A percentile compares a stretch with the other conserved stretches of the same genome.
Evolutionary conservation across 2,888 invertebrate genomes (phyloP).

Genomic region (Drosophila infuscata): DNA sequence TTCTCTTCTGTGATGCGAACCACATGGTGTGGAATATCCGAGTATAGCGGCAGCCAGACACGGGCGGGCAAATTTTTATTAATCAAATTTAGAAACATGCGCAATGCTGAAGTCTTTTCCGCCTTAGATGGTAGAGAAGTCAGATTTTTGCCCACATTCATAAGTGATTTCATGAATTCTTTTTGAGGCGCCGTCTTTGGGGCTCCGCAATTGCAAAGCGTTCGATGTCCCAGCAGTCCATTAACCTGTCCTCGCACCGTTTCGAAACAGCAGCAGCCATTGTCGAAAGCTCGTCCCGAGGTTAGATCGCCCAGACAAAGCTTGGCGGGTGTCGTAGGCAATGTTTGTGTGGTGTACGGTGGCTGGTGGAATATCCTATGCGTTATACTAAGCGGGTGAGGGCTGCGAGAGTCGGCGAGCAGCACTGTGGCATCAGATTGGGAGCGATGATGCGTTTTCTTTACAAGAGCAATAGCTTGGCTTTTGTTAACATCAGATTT

Average conservation of each 20-base stretch:
- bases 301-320: constrained; percentile 95
- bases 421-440: constrained; percentile 91
- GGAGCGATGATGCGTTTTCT: constrained; percentile 93
- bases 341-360: constrained; percentile 81
- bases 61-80: constrained; percentile 99
- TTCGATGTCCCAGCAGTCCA: constrained; percentile 91
- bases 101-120: constrained; percentile 95
- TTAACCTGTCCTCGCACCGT: constrained; percentile 91
- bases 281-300: constrained; percentile 98
- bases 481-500: constrained; percentile 22
- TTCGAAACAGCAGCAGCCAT: constrained; percentile 96
- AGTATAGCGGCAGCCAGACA: constrained; percentile 98
- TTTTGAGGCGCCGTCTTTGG: constrained; percentile 93
- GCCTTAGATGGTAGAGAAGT: constrained; percentile 94
- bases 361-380: constrained; percentile 82
- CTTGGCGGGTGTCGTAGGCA: constrained; percentile 86
- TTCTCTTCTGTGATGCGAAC: constrained; percentile 98
- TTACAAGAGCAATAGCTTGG: constrained; percentile 82
- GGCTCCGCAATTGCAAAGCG: constrained; percentile 92
- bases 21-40: constrained; percentile 94
- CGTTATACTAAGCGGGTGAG: constrained; percentile 73
- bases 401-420: constrained; percentile 83
- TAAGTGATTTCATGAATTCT: constrained; percentile 94
- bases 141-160: constrained; percentile 93
- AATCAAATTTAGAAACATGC: constrained; percentile 96